Percentiles rank a stretch among this genome's conserved stretches.
Conservation (phyloP, 2,113 vertebrate species). For the Antechinus stuartii region DNA sequence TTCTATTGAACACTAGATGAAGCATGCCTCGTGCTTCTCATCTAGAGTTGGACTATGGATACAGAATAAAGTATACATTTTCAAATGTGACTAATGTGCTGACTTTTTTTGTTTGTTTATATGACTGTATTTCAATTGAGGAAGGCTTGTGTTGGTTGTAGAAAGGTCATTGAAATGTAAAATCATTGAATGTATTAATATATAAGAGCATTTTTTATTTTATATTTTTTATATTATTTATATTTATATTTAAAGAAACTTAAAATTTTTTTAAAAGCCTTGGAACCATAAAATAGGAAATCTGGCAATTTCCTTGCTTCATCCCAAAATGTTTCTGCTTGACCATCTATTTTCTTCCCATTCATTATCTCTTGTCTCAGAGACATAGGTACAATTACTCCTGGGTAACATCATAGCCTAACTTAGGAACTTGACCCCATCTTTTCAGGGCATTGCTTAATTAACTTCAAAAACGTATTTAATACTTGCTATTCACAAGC, state of each 20-base stretch:
- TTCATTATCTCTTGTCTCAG: too few relatives aligned
- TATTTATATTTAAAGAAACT: too few relatives aligned
- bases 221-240: too few relatives aligned
- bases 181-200: not conserved
- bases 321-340: not conserved
- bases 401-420: too few relatives aligned
- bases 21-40: not conserved
- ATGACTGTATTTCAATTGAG: not conserved
- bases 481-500: not conserved
- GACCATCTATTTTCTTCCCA: too few relatives aligned
- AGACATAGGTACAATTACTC: too few relatives aligned
- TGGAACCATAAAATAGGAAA: not conserved
- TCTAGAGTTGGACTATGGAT: not conserved
- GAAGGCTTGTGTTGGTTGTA: not conserved
- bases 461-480: not conserved
- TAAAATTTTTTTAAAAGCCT: not conserved
- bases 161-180: not conserved
- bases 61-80: not conserved
- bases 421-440: not conserved
- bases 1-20: not conserved
- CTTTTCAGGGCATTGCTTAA: not conserved
- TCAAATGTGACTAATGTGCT: not conserved
- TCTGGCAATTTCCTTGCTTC: not conserved
- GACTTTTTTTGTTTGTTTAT: not conserved
- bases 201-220: not conserved